Percentiles rank a stretch among this genome's conserved stretches.
phyloP scores from a whole-genome alignment of 2,113 vertebrate genomes.

The Phodopus roborovskii region DNA sequence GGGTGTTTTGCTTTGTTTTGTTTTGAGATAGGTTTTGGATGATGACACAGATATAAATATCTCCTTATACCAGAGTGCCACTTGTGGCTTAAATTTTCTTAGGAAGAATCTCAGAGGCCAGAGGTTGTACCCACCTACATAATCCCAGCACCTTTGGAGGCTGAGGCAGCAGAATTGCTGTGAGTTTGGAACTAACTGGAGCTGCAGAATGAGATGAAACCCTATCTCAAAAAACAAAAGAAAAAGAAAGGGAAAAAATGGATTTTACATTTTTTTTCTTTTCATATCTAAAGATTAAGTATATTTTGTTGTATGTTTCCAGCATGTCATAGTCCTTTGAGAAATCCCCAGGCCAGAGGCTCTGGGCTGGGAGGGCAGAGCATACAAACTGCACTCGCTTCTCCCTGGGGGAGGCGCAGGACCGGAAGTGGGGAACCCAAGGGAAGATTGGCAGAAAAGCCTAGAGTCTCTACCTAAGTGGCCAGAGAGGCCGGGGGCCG shows the following conservation, averaged over 20 bases:
- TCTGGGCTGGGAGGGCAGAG: neutral
- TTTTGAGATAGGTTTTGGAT: neutral
- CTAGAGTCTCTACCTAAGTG: neutral
- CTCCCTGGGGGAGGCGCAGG: neutral
- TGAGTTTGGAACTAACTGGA: neutral
- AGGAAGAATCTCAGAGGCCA: neutral
- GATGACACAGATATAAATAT: neutral
- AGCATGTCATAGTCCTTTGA: neutral
- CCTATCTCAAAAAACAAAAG: neutral
- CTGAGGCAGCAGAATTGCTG: neutral
- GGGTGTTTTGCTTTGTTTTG: neutral
- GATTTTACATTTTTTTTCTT: constrained; percentile 23
- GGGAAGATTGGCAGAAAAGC: neutral
- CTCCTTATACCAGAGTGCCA: neutral
- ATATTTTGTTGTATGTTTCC: constrained; percentile 18
- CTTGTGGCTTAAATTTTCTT: neutral
- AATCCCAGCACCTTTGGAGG: neutral
- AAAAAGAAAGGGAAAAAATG: neutral
- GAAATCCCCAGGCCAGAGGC: neutral
- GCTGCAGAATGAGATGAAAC: neutral
- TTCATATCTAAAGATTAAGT: neutral
- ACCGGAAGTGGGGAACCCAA: neutral
- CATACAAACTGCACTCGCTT: neutral
- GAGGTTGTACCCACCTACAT: neutral
- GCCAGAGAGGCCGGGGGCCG: neutral